Base-by-base conservation (phyloP, 1,140 invertebrate genomes). In the Octopus bimaculoides region DNA sequence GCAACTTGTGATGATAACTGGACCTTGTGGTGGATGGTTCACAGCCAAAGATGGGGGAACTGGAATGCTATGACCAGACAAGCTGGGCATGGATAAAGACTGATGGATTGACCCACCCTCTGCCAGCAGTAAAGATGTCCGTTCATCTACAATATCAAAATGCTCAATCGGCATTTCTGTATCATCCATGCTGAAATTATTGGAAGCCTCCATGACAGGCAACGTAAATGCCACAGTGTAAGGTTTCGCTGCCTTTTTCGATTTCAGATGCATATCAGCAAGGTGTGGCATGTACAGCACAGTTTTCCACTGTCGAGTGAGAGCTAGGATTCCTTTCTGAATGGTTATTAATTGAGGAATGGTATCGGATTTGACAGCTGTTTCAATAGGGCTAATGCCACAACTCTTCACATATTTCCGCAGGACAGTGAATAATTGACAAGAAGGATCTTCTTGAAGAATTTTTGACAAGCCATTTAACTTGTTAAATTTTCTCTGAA, bases 261-360 rank as follows among this genome's bases (percentile, higher is more conserved):
- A 84, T 80, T 90, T 91, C 86, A 89, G 88, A 71, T 85, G 84
- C 17, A 96, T 95, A 85, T 98, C 96, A 77, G 97, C 92, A 56
- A 98, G 90, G 75, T 97, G 91, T 0, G 97, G 97, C 83, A 97
- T 98, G 87, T 98, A 98, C 4, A 99, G 90, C 5, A 96, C 95
- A 89, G 97, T 98, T 90, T 98, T 98, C 97, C 97, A 99, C 87
- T 98, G 96, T 4, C 97, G 92, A 85, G 96, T 97, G 26, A 98
- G 88, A 74, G 96, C 95, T 87, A 97, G 94, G 26, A 97, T 93
- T n/a, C 96, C 96, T 93, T 96, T 89, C 84, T 96, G 92, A n/a
- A 98, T 91, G 0, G 95, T 97, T 78, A 95, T 96, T 7, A 97
- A 90, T 77, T 95, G 94, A 12, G 97, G 97, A 66, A 97, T 91